Evolutionary conservation across 2,797 vertebrate genomes (phyloP), one percentile per base, ranked within the genome.

Genomic region (Phoebastria nigripes): DNA sequence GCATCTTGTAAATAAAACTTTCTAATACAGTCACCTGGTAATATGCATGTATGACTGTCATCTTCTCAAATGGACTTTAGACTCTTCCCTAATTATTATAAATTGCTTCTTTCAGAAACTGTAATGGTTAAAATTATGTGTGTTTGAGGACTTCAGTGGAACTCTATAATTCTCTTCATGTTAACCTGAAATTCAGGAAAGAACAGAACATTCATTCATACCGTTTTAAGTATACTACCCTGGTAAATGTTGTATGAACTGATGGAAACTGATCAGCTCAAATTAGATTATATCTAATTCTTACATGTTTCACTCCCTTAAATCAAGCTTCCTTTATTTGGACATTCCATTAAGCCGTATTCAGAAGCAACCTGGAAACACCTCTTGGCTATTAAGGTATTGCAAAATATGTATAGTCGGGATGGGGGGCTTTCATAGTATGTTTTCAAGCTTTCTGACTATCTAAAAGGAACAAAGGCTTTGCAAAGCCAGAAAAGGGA

Each of bases 401-500:
- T 59, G 17, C 11, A 10, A 47, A 67, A 6, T 39, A 19, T 7
- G 8, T 65, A 1, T 33, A 55, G 46, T 39, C 8, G 44, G 26
- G 20, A 11, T 5, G 2, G 12, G 3, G 0, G 0, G 7, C 11
- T 69, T 82, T 73, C 19, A 14, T 10, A 21, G 8, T 24, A 20
- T 17, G 9, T 47, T 62, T 88, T 76, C 28, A 59, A 85, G n/a
- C 15, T 71, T 85, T 69, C 14, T 44, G 11, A 7, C 15, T 25
- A 35, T 37, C 33, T 67, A 24, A 69, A 79, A 71, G 46, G 22
- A 76, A 7, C 6, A 80, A 80, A 55, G 33, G n/a, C 12, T 65
- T 80, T 35, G 24, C 39, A 70, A 86, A 82, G 18, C 13, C 15
- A 49, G 39, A 47, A 51, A 8, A 88, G 3, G 12, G 29, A 73